Evolutionary conservation across 2,797 vertebrate genomes (phyloP).

Genomic region (Danio jaintianensis): DNA sequence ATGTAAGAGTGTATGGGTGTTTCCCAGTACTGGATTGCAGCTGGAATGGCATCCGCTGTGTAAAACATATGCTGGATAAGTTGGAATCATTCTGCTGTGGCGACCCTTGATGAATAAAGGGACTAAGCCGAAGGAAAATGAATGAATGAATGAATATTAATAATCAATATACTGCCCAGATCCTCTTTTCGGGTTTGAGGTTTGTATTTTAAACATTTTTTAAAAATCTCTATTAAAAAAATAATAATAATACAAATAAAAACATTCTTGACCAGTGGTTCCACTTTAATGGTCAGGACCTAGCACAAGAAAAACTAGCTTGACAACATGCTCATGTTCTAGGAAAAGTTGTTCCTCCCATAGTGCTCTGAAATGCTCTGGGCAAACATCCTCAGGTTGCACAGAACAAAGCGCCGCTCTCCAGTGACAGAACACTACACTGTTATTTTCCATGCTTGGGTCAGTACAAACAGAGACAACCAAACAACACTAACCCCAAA

Average conservation of each 20-base stretch:
- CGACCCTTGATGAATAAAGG: too few species aligned
- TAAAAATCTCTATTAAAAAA: too few species aligned
- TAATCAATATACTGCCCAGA: too few species aligned
- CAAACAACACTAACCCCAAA: constrained; percentile 17
- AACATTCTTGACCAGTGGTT: background rate
- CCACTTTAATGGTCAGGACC: background rate
- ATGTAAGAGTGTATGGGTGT: too few species aligned
- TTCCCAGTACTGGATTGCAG: too few species aligned
- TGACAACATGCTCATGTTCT: background rate
- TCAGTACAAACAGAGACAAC: constrained; percentile 70
- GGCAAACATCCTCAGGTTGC: constrained; percentile 27
- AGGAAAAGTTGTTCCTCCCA: constrained; percentile 9
- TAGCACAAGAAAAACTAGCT: constrained; percentile 1
- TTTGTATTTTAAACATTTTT: too few species aligned
- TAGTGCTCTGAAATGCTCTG: constrained; percentile 19
- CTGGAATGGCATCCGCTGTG: too few species aligned
- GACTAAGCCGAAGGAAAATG: too few species aligned
- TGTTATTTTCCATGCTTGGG: constrained; percentile 57
- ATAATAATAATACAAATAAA: background rate
- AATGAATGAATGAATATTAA: too few species aligned
- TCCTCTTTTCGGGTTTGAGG: too few species aligned
- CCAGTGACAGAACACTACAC: constrained; percentile 43
- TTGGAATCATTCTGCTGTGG: too few species aligned
- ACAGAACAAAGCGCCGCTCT: constrained; percentile 45
- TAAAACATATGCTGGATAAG: too few species aligned